phyloP scores from a whole-genome alignment of 1,140 invertebrate genomes.

The Nebria ingens region DNA sequence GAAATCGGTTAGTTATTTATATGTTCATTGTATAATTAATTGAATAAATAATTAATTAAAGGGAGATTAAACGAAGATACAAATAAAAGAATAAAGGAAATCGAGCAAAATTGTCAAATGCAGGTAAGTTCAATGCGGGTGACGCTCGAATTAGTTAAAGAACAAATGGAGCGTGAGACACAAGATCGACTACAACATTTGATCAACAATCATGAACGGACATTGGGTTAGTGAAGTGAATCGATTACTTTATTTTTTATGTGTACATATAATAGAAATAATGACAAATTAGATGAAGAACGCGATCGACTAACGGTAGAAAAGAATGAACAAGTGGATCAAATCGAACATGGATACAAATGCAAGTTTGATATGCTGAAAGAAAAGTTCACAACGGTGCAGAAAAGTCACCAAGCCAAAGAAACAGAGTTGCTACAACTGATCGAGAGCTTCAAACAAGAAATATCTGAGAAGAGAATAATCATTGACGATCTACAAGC shows the following conservation, averaged over 20 bases:
- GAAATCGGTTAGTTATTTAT: conserved; percentile 42
- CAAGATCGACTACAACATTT: conserved; percentile 33
- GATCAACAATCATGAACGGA: conserved; percentile 32
- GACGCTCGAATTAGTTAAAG: conserved; percentile 37
- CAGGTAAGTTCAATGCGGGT: conserved; percentile 32
- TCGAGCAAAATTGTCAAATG: conserved; percentile 33
- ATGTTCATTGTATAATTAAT: conserved; percentile 11
- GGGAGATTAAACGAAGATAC: conserved; percentile 32
- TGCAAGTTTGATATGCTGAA: conserved; percentile 39
- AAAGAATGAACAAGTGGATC: conserved; percentile 40
- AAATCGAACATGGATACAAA: conserved; percentile 40
- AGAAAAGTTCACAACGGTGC: conserved; percentile 30
- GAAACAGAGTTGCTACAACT: conserved; percentile 32
- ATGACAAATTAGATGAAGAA: conserved; percentile 36
- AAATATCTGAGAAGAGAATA: conserved; percentile 29
- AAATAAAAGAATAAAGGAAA: conserved; percentile 31
- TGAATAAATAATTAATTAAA: conserved; percentile 17
- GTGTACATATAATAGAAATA: background rate
- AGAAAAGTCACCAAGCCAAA: conserved; percentile 29
- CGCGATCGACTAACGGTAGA: conserved; percentile 42
- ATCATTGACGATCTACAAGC: conserved; percentile 32
- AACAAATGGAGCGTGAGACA: conserved; percentile 37
- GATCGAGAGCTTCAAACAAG: conserved; percentile 31
- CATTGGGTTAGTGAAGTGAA: conserved; percentile 33
- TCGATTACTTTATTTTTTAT: background rate